phyloP scores from a whole-genome alignment of 2,888 invertebrate species.

The Ernsta delagoae region DNA sequence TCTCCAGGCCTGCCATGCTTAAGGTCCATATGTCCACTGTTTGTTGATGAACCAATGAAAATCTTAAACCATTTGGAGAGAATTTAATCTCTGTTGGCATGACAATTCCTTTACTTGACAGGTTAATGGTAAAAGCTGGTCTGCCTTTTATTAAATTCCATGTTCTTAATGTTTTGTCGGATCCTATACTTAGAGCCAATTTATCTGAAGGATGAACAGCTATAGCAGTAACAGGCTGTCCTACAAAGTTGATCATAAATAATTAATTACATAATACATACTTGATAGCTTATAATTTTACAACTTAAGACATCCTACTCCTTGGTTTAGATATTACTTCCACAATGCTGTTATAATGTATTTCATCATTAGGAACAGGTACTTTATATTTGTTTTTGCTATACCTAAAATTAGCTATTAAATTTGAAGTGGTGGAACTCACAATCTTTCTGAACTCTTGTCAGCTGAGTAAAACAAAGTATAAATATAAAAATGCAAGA shows the following conservation, averaged over 20 bases:
- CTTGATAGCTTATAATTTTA: too few relatives aligned
- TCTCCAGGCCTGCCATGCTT: constrained; percentile 89
- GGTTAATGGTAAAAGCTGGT: constrained; percentile 94
- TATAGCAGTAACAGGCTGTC: constrained; percentile 88
- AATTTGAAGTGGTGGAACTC: too few relatives aligned
- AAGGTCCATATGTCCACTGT: constrained; percentile 92
- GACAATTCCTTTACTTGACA: constrained; percentile 87
- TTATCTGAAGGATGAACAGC: constrained; percentile 96
- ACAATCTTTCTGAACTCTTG: too few relatives aligned
- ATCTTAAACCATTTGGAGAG: constrained; percentile 91
- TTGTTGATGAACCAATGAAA: constrained; percentile 89
- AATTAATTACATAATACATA: too few relatives aligned
- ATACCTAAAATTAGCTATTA: too few relatives aligned
- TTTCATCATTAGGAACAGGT: too few relatives aligned
- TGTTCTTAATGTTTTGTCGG: constrained; percentile 92
- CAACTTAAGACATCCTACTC: too few relatives aligned
- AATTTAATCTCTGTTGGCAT: constrained; percentile 86
- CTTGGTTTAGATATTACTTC: too few relatives aligned
- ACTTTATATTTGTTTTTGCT: too few relatives aligned
- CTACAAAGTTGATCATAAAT: constrained; percentile 51
- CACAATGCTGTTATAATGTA: too few relatives aligned
- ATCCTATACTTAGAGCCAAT: constrained; percentile 93
- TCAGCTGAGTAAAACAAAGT: too few relatives aligned
- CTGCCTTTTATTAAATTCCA: constrained; percentile 98
- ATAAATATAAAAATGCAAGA: neutral